A percentile compares a stretch with the other conserved stretches of the same genome.
Conservation (phyloP, 2,888 invertebrate species). For the Ecdyonurus torrentis region DNA sequence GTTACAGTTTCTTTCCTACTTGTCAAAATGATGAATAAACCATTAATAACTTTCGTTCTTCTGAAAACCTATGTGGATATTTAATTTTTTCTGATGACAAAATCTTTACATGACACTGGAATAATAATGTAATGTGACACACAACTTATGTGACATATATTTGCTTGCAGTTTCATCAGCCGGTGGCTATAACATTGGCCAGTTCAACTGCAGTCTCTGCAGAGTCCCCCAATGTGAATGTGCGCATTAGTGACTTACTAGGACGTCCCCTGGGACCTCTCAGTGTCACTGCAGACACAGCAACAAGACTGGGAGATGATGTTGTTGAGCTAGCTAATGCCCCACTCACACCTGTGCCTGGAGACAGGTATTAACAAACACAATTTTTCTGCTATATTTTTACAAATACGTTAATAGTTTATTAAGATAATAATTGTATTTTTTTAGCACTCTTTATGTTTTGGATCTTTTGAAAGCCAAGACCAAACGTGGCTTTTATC, state of each 20-base stretch:
- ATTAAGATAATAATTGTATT: constrained; percentile 9
- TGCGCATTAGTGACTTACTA: constrained; percentile 56
- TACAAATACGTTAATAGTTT: too few species aligned
- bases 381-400: background rate
- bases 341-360: background rate
- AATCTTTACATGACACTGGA: too few species aligned
- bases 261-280: constrained; percentile 47
- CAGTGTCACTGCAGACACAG: constrained; percentile 56
- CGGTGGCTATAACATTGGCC: constrained; percentile 65
- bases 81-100: background rate
- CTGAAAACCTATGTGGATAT: background rate
- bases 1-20: background rate
- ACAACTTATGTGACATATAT: constrained; percentile 6
- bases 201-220: constrained; percentile 61
- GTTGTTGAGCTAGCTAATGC: constrained; percentile 51
- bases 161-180: constrained; percentile 44
- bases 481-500: constrained; percentile 72
- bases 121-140: background rate
- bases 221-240: constrained; percentile 52
- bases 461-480: constrained; percentile 61
- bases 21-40: background rate
- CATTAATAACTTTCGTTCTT: background rate
- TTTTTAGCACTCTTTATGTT: constrained; percentile 45
- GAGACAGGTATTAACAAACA: background rate
- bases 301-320: constrained; percentile 52